A percentile compares a stretch with the other conserved stretches of the same genome.
Evolutionary conservation across 92 coral and sea anemone species (phyloP).

Genomic region (Isaurus tuberculatus): DNA sequence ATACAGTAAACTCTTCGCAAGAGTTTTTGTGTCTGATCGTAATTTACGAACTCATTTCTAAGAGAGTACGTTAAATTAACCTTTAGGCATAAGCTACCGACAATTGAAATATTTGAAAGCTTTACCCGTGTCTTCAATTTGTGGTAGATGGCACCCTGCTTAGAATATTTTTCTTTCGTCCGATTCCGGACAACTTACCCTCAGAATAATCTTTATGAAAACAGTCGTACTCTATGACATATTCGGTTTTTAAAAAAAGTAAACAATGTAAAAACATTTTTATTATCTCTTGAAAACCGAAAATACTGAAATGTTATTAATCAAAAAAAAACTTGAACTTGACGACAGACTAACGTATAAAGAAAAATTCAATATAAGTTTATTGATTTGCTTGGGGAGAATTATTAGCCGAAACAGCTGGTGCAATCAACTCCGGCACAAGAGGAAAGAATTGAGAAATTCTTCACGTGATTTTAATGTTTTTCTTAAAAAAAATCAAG

Average conservation of each 20-base stretch:
- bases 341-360: slow-evolving; percentile 16
- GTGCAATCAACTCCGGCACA: not conserved
- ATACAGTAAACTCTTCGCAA: slow-evolving; percentile 17
- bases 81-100: slow-evolving; percentile 26
- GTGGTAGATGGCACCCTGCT: slow-evolving; percentile 54
- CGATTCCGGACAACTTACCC: slow-evolving; percentile 45
- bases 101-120: slow-evolving; percentile 27
- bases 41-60: not conserved
- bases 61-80: not conserved
- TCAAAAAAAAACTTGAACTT: not conserved
- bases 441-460: slow-evolving; percentile 35
- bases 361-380: slow-evolving; percentile 31
- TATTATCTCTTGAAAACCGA: not conserved
- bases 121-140: slow-evolving; percentile 42
- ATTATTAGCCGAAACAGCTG: slow-evolving; percentile 48
- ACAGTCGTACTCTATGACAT: slow-evolving; percentile 10
- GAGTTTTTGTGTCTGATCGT: not conserved
- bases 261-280: not conserved
- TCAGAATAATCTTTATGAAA: slow-evolving; percentile 43
- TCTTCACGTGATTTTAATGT: slow-evolving; percentile 26
- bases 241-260: not conserved
- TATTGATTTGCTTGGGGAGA: slow-evolving; percentile 52
- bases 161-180: slow-evolving; percentile 48
- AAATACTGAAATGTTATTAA: not conserved
- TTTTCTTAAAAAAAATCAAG: slow-evolving; percentile 23